Conservation (phyloP, 2,888 invertebrate genomes). For the Sphaerophoria taeniata region DNA sequence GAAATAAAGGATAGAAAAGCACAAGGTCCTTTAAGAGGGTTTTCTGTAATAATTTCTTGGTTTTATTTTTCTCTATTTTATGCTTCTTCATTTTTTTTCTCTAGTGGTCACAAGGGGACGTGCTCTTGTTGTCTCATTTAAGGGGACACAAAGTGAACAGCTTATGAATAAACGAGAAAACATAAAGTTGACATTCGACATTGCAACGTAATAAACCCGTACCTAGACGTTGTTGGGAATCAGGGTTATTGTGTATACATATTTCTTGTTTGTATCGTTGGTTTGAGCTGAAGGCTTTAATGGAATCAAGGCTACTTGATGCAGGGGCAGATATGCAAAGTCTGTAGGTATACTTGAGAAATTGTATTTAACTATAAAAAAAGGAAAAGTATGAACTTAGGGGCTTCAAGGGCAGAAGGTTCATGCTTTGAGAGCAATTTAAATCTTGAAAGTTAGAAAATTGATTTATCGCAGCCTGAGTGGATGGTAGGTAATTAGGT, state of each 20-base stretch:
- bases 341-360: conserved; percentile 23
- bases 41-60: background rate
- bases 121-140: background rate
- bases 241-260: conserved; percentile 20
- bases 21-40: conserved; percentile 34
- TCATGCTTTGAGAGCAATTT: conserved; percentile 18
- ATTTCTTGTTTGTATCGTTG: background rate
- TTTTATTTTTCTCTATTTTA: conserved; percentile 11
- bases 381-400: conserved; percentile 7
- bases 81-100: conserved; percentile 21
- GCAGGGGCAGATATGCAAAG: background rate
- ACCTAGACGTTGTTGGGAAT: background rate
- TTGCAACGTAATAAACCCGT: background rate
- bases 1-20: conserved; percentile 17
- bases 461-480: conserved; percentile 20
- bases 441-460: conserved; percentile 11
- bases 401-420: conserved; percentile 6
- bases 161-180: conserved; percentile 53
- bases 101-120: conserved; percentile 52
- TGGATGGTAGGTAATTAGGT: background rate
- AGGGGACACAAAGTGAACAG: conserved; percentile 36
- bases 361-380: conserved; percentile 18
- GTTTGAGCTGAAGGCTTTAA: conserved; percentile 24
- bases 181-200: conserved; percentile 64
- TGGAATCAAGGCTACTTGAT: conserved; percentile 27